phyloP scores from a whole-genome alignment of 2,888 invertebrate species.

The Cantharis rustica region DNA sequence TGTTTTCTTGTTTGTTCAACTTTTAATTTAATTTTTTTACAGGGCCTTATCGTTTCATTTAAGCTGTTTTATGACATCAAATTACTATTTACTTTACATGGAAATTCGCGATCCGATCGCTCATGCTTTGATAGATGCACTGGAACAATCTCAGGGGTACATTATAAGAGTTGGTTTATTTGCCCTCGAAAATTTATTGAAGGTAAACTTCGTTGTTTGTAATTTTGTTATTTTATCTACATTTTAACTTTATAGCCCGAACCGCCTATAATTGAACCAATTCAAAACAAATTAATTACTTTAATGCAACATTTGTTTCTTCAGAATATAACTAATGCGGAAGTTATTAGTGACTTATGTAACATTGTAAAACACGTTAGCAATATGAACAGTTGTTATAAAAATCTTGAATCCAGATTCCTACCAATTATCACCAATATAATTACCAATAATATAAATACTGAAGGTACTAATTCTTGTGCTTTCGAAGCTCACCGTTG shows the following conservation, averaged over 20 bases:
- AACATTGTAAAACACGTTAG: conserved; percentile 26
- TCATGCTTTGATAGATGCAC: conserved; percentile 15
- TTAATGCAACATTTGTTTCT: conserved; percentile 14
- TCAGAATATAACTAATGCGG: conserved; percentile 8
- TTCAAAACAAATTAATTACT: conserved; percentile 6
- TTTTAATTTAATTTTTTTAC: not conserved
- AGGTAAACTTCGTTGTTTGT: not conserved
- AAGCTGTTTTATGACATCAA: not conserved
- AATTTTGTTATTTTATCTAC: not conserved
- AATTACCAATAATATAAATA: conserved; percentile 10
- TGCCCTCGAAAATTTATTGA: conserved; percentile 12
- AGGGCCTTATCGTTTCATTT: conserved; percentile 15
- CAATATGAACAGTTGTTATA: conserved; percentile 16
- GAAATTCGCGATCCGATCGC: conserved; percentile 11
- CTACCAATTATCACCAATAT: conserved; percentile 29
- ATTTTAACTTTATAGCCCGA: conserved; percentile 5
- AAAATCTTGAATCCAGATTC: conserved; percentile 29
- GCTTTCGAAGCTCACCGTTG: conserved; percentile 25
- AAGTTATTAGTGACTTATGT: conserved; percentile 16
- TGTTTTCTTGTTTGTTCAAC: not conserved
- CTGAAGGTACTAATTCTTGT: conserved; percentile 9
- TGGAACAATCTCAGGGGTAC: conserved; percentile 16
- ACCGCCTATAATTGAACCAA: conserved; percentile 8
- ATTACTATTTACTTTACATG: conserved; percentile 10
- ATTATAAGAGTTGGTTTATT: conserved; percentile 9